Conservation (phyloP, 1,140 invertebrate genomes). For the Penaeus chinensis region DNA sequence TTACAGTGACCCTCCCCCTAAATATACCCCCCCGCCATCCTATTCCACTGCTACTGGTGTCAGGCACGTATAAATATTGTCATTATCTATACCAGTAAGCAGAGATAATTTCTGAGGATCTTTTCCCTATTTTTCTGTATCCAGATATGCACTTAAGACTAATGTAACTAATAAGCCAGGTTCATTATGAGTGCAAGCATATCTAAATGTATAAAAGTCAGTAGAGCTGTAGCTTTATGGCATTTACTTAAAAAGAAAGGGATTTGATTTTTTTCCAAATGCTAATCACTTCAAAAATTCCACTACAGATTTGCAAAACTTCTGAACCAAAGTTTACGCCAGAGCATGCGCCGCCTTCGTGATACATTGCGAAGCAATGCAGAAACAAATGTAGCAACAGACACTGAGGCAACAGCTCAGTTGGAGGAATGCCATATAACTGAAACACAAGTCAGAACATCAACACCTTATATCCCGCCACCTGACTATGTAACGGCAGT, state of each 20-base stretch:
- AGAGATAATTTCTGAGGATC: background rate
- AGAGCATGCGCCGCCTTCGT: constrained; percentile 79
- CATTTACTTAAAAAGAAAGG: background rate
- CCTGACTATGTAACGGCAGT: constrained; percentile 51
- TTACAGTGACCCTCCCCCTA: constrained; percentile 83
- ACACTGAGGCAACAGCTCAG: constrained; percentile 32
- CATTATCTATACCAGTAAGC: background rate
- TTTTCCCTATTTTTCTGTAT: too few relatives aligned
- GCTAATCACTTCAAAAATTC: background rate
- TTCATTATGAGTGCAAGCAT: background rate
- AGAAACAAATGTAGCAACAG: background rate
- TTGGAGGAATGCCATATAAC: background rate
- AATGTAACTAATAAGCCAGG: background rate
- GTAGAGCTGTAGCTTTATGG: constrained; percentile 12
- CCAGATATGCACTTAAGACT: background rate
- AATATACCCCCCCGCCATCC: constrained; percentile 91
- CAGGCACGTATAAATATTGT: constrained; percentile 65
- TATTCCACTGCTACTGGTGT: constrained; percentile 91
- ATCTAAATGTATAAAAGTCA: background rate
- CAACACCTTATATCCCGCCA: constrained; percentile 56
- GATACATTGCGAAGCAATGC: constrained; percentile 24
- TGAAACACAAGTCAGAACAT: background rate
- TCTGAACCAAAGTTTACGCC: constrained; percentile 81
- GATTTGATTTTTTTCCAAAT: background rate
- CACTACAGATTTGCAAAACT: constrained; percentile 79